Conservation (phyloP, 2,113 vertebrate species). For the Philantomba maxwellii region DNA sequence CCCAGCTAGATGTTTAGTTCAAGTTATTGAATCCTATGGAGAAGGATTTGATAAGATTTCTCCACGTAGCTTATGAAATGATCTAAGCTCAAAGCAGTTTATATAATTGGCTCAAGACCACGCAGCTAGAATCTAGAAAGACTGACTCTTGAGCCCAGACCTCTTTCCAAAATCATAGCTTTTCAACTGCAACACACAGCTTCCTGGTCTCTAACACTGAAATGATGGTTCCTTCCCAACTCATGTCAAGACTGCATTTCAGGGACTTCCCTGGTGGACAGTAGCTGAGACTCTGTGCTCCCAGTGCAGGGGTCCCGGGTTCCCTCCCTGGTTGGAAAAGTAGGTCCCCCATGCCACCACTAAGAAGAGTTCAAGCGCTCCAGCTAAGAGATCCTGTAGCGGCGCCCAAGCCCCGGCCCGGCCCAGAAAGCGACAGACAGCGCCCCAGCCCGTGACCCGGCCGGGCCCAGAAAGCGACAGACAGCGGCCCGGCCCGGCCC, state of each 20-base stretch:
- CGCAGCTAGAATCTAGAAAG: not conserved
- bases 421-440: no score
- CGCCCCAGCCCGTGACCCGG: no score
- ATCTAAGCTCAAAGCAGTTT: not conserved
- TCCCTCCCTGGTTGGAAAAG: not conserved
- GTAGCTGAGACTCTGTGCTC: not conserved
- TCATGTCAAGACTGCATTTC: not conserved
- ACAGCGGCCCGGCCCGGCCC: no score
- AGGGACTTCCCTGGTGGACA: not conserved
- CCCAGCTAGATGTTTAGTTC: not conserved
- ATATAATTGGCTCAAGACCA: not conserved
- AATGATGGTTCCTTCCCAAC: not conserved
- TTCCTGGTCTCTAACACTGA: not conserved
- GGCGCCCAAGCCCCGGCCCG: no score
- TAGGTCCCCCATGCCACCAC: not conserved
- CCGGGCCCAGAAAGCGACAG: no score
- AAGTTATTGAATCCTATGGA: not conserved
- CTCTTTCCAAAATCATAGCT: not conserved
- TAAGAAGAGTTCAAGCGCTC: rapidly evolving
- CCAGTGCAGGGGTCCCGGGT: rapidly evolving
- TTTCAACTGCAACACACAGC: not conserved
- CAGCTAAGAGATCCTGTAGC: not conserved
- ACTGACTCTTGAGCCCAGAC: not conserved
- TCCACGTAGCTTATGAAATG: not conserved
- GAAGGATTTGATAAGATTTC: not conserved